Percentiles rank a stretch among this genome's conserved stretches.
phyloP scores from a whole-genome alignment of 2,797 vertebrate species.

The Carapus acus region DNA sequence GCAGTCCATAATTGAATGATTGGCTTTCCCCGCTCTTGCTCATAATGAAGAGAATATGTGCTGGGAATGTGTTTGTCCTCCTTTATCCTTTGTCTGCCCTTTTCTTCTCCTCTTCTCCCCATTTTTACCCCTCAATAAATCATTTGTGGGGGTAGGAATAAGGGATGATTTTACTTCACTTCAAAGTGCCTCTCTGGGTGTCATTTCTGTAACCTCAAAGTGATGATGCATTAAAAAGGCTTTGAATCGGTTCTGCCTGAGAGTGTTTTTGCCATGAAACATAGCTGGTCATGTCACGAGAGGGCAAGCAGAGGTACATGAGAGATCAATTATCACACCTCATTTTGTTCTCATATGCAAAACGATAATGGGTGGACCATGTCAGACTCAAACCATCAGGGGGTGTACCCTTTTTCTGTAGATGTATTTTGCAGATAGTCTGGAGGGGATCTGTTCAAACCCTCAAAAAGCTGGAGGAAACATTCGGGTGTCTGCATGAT shows the following conservation, averaged over 20 bases:
- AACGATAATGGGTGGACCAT: constrained; percentile 74
- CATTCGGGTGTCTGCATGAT: constrained; percentile 64
- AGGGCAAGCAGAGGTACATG: constrained; percentile 65
- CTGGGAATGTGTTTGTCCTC: constrained; percentile 77
- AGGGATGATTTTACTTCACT: constrained; percentile 71
- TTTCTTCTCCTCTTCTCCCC: constrained; percentile 36
- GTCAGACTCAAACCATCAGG: constrained; percentile 66
- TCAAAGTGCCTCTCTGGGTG: constrained; percentile 73
- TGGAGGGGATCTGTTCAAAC: constrained; percentile 67
- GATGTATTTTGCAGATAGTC: constrained; percentile 75
- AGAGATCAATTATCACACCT: constrained; percentile 79
- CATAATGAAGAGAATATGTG: constrained; percentile 85
- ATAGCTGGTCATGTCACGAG: constrained; percentile 66
- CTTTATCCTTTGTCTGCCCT: constrained; percentile 62
- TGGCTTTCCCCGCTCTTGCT: constrained; percentile 57
- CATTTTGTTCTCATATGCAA: constrained; percentile 72
- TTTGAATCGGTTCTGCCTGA: constrained; percentile 45
- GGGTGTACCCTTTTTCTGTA: constrained; percentile 61
- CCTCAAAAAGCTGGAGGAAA: constrained; percentile 60
- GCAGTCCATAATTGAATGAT: constrained; percentile 83
- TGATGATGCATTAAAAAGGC: constrained; percentile 65
- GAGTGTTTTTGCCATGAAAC: constrained; percentile 61
- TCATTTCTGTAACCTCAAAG: constrained; percentile 73
- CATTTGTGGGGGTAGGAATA: constrained; percentile 65
- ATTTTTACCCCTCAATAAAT: constrained; percentile 68